Evolutionary conservation across 2,113 vertebrate species (phyloP).

Genomic region (Laterallus jamaicensis): DNA sequence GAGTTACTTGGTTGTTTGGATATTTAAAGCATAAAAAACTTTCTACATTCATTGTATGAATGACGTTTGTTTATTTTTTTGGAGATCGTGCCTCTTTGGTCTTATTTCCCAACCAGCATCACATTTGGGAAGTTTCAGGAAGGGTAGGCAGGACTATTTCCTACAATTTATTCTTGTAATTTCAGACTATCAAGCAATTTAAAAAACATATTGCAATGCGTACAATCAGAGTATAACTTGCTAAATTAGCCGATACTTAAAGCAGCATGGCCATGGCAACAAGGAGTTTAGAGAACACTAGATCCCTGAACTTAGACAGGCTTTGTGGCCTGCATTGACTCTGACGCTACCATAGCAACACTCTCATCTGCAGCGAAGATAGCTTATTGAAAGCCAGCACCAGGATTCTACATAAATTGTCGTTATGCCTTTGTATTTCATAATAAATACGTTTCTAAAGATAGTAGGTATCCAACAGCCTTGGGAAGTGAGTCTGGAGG

Average conservation of each 20-base stretch:
- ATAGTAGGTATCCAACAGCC: neutral
- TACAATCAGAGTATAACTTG: neutral
- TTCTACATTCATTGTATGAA: neutral
- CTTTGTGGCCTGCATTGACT: neutral
- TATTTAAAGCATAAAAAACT: neutral
- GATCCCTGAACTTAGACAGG: neutral
- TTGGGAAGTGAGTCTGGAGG: neutral
- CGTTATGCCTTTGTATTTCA: neutral
- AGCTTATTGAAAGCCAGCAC: neutral
- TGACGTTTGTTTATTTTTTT: neutral
- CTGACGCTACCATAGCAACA: slow-evolving; percentile 37
- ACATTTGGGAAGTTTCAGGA: neutral
- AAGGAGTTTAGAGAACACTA: neutral
- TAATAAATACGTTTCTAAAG: neutral
- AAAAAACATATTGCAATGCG: neutral
- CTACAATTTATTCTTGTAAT: neutral
- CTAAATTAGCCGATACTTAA: neutral
- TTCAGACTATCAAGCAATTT: neutral
- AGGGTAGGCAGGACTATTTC: neutral
- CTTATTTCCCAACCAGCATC: neutral
- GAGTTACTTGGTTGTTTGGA: neutral
- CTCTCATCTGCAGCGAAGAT: neutral
- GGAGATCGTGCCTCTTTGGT: neutral
- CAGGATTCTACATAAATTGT: neutral
- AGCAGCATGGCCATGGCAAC: slow-evolving; percentile 16